Percentiles rank a stretch among this genome's conserved stretches.
Conservation (phyloP, 2,113 vertebrate species). For the Leptodactylus fuscus region DNA sequence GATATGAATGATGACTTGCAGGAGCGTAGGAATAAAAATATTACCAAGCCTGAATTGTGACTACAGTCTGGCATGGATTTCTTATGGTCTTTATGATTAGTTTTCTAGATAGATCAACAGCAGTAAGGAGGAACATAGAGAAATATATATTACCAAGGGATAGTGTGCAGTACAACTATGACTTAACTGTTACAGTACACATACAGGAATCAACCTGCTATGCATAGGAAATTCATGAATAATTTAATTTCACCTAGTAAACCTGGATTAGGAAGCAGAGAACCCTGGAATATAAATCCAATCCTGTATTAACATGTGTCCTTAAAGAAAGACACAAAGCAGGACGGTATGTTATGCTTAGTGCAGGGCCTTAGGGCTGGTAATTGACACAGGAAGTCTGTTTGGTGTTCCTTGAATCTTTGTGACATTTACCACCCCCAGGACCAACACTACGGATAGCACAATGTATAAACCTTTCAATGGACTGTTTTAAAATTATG, state of each 20-base stretch:
- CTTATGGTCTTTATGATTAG: background rate
- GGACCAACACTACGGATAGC: too few relatives aligned
- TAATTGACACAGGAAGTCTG: too few relatives aligned
- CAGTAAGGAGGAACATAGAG: background rate
- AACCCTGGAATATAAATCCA: background rate
- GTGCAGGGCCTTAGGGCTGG: too few relatives aligned
- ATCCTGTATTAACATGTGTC: too few relatives aligned
- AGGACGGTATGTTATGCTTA: too few relatives aligned
- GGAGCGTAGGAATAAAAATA: background rate
- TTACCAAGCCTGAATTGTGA: background rate
- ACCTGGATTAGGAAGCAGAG: background rate
- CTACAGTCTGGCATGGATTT: background rate
- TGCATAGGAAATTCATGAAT: background rate
- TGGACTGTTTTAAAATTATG: too few relatives aligned
- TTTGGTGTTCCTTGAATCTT: too few relatives aligned
- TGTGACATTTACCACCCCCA: too few relatives aligned
- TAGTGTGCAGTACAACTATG: background rate
- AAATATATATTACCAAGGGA: background rate
- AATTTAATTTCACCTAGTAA: background rate
- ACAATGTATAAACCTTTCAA: too few relatives aligned
- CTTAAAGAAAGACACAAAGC: too few relatives aligned
- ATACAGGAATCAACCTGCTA: background rate
- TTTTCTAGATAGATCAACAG: background rate
- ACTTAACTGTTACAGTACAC: background rate
- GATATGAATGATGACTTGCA: conserved; percentile 69